Evolutionary conservation across 2,797 vertebrate genomes (phyloP).

Genomic region (Crax fasciolata): DNA sequence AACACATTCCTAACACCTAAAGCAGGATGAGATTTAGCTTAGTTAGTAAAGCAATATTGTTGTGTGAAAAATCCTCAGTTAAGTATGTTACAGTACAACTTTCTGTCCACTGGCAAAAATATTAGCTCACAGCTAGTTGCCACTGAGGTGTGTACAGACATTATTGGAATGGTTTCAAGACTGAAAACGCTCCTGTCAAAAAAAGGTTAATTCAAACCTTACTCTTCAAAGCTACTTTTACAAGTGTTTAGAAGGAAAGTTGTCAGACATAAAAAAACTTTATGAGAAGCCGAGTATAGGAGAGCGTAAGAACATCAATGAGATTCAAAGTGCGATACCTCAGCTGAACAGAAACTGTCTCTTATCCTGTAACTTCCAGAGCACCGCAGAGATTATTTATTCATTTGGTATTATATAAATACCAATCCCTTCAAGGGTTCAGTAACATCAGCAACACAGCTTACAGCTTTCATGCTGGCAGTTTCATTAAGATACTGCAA

Average conservation of each 20-base stretch:
- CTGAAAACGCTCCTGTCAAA: neutral
- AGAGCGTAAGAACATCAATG: neutral
- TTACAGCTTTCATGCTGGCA: neutral
- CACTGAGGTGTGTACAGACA: neutral
- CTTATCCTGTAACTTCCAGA: neutral
- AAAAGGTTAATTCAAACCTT: neutral
- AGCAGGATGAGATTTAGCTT: neutral
- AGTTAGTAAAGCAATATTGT: neutral
- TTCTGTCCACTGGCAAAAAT: constrained; percentile 2
- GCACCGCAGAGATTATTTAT: neutral
- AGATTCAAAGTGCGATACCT: constrained; percentile 12
- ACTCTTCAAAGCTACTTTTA: neutral
- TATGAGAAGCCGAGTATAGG: neutral
- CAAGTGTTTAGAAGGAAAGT: neutral
- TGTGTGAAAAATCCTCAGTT: neutral
- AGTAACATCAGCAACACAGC: neutral
- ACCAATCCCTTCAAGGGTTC: neutral
- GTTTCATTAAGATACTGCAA: neutral
- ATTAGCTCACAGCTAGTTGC: neutral
- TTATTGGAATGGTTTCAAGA: neutral
- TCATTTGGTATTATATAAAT: neutral
- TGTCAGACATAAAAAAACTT: neutral
- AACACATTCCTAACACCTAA: neutral
- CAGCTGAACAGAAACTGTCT: neutral
- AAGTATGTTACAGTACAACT: neutral